phyloP scores from a whole-genome alignment of 2,113 vertebrate species.

The Eudyptes chrysolophus region DNA sequence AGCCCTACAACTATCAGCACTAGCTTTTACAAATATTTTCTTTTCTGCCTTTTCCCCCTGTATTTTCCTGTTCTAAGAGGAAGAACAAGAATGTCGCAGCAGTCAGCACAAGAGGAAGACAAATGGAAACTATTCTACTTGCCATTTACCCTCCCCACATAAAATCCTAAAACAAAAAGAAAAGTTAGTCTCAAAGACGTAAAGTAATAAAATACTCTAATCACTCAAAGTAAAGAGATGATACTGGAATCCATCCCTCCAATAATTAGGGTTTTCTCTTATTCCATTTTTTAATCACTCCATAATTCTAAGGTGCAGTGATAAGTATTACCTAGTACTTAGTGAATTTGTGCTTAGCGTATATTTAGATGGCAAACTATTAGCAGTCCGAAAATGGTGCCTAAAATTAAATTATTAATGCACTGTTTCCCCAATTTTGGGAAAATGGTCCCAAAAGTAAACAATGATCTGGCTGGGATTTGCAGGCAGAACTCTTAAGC shows the following conservation, averaged over 20 bases:
- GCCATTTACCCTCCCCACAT: background rate
- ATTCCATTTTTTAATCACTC: background rate
- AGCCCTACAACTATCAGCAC: background rate
- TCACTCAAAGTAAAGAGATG: background rate
- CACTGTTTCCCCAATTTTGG: background rate
- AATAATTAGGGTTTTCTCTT: background rate
- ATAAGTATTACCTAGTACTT: background rate
- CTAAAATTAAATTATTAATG: background rate
- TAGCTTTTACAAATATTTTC: background rate
- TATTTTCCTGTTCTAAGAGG: background rate
- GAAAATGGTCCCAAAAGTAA: background rate
- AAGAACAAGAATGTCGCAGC: background rate
- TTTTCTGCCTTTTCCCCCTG: background rate
- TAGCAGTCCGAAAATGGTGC: background rate
- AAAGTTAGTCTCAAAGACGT: background rate
- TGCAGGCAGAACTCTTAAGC: background rate
- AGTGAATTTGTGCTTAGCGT: background rate
- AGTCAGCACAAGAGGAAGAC: background rate
- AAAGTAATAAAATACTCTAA: background rate
- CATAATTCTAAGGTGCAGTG: background rate
- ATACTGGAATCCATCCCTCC: background rate
- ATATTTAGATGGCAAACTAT: background rate
- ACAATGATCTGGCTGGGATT: background rate
- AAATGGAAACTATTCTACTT: background rate
- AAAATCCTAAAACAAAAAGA: background rate